Evolutionary conservation across 1,140 invertebrate species (phyloP).

Genomic region (Zaprionus davidi): DNA sequence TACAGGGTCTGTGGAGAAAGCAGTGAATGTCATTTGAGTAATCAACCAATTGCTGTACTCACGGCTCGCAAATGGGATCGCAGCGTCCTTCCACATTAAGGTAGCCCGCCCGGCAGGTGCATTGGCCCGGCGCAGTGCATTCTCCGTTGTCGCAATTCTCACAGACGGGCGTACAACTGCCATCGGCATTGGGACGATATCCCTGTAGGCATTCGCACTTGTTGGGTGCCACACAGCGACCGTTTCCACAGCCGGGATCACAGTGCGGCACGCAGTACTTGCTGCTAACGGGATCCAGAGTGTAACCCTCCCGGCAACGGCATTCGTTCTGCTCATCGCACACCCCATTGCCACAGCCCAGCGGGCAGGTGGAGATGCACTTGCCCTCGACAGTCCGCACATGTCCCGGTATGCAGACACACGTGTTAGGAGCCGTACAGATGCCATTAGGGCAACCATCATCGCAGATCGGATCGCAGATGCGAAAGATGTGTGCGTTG

Average conservation of each 20-base stretch:
- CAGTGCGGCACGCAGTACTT: slow-evolving; percentile 87
- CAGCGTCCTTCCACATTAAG: slow-evolving; percentile 84
- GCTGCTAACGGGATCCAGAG: slow-evolving; percentile 84
- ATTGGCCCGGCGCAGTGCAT: slow-evolving; percentile 86
- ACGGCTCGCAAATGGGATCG: slow-evolving; percentile 85
- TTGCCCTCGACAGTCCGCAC: slow-evolving; percentile 84
- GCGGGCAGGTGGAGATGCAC: slow-evolving; percentile 81
- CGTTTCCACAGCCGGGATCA: slow-evolving; percentile 85
- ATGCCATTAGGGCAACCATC: slow-evolving; percentile 86
- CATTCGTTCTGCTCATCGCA: slow-evolving; percentile 85
- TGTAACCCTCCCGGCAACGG: slow-evolving; percentile 88
- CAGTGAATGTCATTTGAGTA: no score
- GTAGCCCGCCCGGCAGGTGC: slow-evolving; percentile 85
- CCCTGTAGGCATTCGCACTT: slow-evolving; percentile 85
- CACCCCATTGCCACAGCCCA: slow-evolving; percentile 84
- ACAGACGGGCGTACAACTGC: slow-evolving; percentile 85
- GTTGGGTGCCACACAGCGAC: slow-evolving; percentile 86
- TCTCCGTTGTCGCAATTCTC: slow-evolving; percentile 84
- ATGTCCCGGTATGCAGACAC: slow-evolving; percentile 86
- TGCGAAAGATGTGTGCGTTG: slow-evolving; percentile 85
- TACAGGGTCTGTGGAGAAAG: slow-evolving; percentile 80
- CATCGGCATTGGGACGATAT: slow-evolving; percentile 69
- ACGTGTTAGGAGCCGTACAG: slow-evolving; percentile 86
- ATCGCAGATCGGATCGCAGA: slow-evolving; percentile 86
- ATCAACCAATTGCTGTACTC: slow-evolving; percentile 24